Percentiles rank a stretch among this genome's conserved stretches.
Conservation (phyloP, 2,797 vertebrate species). For the Sebastes hopkinsi region DNA sequence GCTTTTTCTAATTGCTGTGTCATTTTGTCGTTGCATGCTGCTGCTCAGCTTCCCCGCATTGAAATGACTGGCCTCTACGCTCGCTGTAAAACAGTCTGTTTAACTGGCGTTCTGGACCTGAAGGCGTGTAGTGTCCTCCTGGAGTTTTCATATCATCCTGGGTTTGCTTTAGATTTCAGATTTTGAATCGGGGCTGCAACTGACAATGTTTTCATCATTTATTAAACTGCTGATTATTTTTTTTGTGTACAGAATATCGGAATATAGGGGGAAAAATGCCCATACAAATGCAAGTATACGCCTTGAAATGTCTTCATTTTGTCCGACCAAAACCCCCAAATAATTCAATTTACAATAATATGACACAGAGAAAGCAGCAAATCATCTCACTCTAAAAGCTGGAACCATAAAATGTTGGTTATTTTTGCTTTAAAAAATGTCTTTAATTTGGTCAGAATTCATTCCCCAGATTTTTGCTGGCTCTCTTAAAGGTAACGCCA, state of each 20-base stretch:
- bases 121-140: not conserved
- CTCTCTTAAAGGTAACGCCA: not conserved
- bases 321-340: too few relatives aligned
- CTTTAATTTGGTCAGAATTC: too few relatives aligned
- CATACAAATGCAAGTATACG: not conserved
- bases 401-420: not conserved
- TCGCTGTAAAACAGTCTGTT: not conserved
- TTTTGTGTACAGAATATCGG: not conserved
- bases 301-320: not conserved
- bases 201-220: not conserved
- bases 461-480: not conserved
- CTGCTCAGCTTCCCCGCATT: slow-evolving; percentile 8
- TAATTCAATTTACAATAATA: too few relatives aligned
- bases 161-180: not conserved
- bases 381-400: not conserved
- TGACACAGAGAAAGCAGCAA: not conserved
- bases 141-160: not conserved
- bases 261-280: not conserved
- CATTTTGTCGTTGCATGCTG: slow-evolving; percentile 20
- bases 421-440: not conserved
- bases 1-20: slow-evolving; percentile 48
- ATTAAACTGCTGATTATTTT: not conserved
- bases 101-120: not conserved
- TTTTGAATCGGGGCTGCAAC: not conserved
- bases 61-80: slow-evolving; percentile 1